These are phyloP conservation scores for Dallia pectoralis DNA, from an alignment of 2,797 vertebrate species.

Conservation along the genomic window DNA sequence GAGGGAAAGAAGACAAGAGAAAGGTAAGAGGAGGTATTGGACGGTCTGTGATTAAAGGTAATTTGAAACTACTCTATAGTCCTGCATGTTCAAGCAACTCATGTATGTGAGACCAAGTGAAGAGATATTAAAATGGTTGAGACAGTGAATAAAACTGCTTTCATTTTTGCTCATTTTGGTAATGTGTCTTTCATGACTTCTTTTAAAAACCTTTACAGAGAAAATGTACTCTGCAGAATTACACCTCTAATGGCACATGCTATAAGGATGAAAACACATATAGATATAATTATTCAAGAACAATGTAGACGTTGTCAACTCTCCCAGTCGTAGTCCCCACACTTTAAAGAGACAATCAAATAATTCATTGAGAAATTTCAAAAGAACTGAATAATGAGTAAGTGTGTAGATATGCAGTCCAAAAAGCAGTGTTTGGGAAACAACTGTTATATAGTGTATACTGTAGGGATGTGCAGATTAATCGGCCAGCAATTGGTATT, in stretches of 20 bases:
- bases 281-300: neutral
- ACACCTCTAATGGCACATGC: neutral
- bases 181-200: no score
- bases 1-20: slow-evolving; percentile 1
- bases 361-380: neutral
- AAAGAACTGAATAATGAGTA: neutral
- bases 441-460: no score
- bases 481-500: no score
- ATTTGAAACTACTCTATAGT: no score
- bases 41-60: neutral
- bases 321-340: neutral
- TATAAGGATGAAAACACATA: neutral
- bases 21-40: neutral
- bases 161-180: no score
- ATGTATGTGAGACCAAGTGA: no score
- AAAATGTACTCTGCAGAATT: neutral
- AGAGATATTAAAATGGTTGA: no score
- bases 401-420: neutral
- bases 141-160: no score
- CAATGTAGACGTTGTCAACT: neutral
- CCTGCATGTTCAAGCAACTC: no score
- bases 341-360: neutral
- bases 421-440: no score
- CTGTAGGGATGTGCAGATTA: no score
- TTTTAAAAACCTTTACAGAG: no score